phyloP scores from a whole-genome alignment of 2,797 vertebrate genomes.

The Gadopsis marmoratus region DNA sequence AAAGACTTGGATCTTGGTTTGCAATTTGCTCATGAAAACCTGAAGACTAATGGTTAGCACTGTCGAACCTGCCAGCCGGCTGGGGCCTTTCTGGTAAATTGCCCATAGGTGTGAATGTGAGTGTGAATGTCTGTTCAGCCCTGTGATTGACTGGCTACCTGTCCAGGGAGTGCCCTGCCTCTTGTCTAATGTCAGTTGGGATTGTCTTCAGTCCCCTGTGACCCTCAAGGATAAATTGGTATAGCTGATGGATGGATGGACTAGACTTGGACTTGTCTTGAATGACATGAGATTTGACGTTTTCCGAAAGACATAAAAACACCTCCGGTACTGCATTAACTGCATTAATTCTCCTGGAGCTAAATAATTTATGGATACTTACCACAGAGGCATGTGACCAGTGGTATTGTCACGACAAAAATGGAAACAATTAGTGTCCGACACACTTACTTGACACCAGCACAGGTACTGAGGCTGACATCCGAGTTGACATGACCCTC shows the following conservation, averaged over 20 bases:
- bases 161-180: neutral
- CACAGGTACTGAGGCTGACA: constrained; percentile 85
- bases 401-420: constrained; percentile 5
- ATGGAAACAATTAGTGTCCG: neutral
- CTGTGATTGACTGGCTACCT: neutral
- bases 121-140: neutral
- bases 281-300: too few relatives aligned
- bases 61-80: too few relatives aligned
- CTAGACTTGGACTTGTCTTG: neutral
- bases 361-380: neutral
- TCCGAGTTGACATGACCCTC: constrained; percentile 79
- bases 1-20: neutral
- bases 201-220: neutral
- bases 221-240: neutral
- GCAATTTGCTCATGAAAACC: neutral
- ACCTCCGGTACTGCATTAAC: neutral
- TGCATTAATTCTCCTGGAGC: neutral
- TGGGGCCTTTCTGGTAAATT: too few relatives aligned
- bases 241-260: neutral
- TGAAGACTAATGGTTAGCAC: too few relatives aligned
- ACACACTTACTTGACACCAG: constrained; percentile 83
- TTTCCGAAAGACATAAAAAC: neutral
- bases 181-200: neutral
- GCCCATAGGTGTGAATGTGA: neutral
- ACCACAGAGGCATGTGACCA: constrained; percentile 10